Conservation (phyloP, 2,113 vertebrate genomes). For the Bucco capensis region DNA sequence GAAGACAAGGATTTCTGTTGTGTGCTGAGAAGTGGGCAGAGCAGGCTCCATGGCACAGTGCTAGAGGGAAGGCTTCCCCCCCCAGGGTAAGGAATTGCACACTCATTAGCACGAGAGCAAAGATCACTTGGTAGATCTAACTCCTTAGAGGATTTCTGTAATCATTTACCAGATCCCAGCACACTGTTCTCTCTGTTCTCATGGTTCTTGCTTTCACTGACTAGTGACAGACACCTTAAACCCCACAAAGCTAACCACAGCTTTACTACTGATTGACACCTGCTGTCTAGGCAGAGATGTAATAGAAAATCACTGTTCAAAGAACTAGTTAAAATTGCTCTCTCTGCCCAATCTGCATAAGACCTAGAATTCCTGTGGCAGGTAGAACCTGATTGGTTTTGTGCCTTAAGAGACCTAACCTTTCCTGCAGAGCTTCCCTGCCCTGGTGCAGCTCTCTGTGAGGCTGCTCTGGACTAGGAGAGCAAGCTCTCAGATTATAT, state of each 20-base stretch:
- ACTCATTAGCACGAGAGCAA: constrained; percentile 6
- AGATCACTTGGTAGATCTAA: background rate
- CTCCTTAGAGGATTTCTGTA: background rate
- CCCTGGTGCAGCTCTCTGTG: background rate
- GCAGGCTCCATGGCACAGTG: background rate
- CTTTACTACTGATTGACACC: background rate
- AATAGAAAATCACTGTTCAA: background rate
- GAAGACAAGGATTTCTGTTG: background rate
- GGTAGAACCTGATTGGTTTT: background rate
- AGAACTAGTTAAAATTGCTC: background rate
- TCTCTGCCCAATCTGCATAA: background rate
- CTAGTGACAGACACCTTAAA: background rate
- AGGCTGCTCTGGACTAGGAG: background rate
- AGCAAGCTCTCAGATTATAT: background rate
- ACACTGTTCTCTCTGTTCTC: background rate
- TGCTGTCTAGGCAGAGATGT: background rate
- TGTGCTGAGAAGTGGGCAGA: background rate
- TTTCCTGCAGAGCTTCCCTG: no score
- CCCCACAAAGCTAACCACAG: accelerated
- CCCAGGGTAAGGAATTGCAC: background rate
- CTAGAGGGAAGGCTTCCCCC: background rate
- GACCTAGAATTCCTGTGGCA: background rate
- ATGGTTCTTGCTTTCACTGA: background rate
- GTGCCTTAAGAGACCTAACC: no score
- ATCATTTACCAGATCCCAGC: background rate